Evolutionary conservation across 2,888 invertebrate genomes (phyloP).

Genomic region (Rhagonycha lutea): DNA sequence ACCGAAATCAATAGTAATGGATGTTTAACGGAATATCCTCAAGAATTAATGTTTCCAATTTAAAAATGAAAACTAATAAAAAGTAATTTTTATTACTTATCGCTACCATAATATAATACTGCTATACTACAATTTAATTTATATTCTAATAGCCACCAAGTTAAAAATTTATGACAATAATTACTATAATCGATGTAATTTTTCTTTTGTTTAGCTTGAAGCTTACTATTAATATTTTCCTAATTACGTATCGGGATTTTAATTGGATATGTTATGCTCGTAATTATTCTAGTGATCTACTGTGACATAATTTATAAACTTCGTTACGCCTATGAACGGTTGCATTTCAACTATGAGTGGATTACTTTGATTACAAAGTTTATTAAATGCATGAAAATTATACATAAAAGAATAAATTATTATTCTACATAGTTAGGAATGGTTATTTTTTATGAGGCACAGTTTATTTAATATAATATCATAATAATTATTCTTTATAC

Average conservation of each 20-base stretch:
- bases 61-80: background rate
- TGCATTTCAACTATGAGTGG: slow-evolving; percentile 24
- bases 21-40: background rate
- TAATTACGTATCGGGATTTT: slow-evolving; percentile 35
- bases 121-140: background rate
- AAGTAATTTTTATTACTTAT: background rate
- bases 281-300: slow-evolving; percentile 34
- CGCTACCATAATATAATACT: background rate
- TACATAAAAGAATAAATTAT: background rate
- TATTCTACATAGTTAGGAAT: too few species aligned
- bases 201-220: background rate
- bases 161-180: background rate
- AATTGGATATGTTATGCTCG: slow-evolving; percentile 35
- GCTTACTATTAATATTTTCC: slow-evolving; percentile 35
- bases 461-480: too few species aligned
- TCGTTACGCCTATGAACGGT: slow-evolving; percentile 30
- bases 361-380: slow-evolving; percentile 1
- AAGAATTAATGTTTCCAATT: background rate
- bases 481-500: too few species aligned
- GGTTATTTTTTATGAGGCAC: too few species aligned
- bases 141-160: background rate
- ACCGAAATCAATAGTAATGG: background rate
- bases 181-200: background rate
- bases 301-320: slow-evolving; percentile 27
- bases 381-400: background rate